Conservation (phyloP, 2,888 invertebrate genomes). For the Limenitis camilla region DNA sequence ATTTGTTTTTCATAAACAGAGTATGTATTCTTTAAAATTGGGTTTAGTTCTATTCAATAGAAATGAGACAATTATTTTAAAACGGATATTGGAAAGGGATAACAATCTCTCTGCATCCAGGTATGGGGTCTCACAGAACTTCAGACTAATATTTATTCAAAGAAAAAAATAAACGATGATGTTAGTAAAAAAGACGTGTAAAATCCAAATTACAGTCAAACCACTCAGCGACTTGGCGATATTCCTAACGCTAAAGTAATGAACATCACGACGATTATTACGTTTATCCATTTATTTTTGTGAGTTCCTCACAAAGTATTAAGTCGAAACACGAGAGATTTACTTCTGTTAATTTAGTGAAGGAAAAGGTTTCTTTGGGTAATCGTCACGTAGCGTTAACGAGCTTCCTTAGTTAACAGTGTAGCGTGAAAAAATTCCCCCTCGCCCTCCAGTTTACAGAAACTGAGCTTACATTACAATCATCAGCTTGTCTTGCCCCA, state of each 20-base stretch:
- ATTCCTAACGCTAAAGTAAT: constrained; percentile 23
- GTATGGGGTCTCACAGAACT: too few relatives aligned
- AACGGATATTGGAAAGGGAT: too few relatives aligned
- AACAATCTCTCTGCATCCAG: too few relatives aligned
- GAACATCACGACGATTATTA: constrained; percentile 23
- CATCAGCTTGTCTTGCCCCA: constrained; percentile 8
- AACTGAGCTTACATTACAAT: constrained; percentile 21
- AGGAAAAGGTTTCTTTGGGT: constrained; percentile 51
- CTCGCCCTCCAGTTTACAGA: constrained; percentile 21
- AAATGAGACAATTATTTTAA: too few relatives aligned
- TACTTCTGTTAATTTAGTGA: constrained; percentile 54
- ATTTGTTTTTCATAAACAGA: too few relatives aligned
- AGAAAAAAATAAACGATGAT: constrained; percentile 1
- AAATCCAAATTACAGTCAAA: constrained; percentile 15
- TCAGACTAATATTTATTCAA: too few relatives aligned
- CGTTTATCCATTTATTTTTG: constrained; percentile 21
- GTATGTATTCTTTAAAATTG: too few relatives aligned
- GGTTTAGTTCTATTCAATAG: too few relatives aligned
- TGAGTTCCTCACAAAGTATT: constrained; percentile 18
- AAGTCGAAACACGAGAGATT: constrained; percentile 37
- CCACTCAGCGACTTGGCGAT: constrained; percentile 23
- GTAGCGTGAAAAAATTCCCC: constrained; percentile 66
- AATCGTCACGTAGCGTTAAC: constrained; percentile 70
- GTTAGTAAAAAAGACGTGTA: constrained; percentile 12
- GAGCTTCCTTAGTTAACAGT: constrained; percentile 67